phyloP scores from a whole-genome alignment of 2,797 vertebrate genomes.

The Nannoperca obscura region DNA sequence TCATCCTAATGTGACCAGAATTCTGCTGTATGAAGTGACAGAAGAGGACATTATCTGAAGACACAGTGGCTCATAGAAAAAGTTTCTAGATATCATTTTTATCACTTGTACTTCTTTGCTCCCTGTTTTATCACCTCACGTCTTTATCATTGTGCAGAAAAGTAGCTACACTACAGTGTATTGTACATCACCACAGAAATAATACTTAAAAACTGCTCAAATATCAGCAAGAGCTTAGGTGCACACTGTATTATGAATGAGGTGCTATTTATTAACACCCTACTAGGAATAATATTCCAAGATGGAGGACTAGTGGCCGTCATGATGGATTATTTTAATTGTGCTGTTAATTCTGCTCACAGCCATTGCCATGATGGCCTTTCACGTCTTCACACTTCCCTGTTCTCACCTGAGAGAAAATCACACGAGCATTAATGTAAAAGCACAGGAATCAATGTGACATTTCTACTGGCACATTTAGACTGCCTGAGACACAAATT shows the following conservation, averaged over 20 bases:
- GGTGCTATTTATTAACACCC: constrained; percentile 57
- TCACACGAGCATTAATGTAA: constrained; percentile 61
- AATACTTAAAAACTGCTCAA: constrained; percentile 39
- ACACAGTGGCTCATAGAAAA: constrained; percentile 35
- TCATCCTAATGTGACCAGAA: constrained; percentile 9
- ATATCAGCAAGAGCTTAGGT: constrained; percentile 29
- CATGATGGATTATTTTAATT: constrained; percentile 48
- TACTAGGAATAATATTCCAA: constrained; percentile 32
- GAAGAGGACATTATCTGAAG: constrained; percentile 19
- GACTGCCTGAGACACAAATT: constrained; percentile 30
- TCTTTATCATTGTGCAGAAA: constrained; percentile 32
- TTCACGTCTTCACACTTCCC: constrained; percentile 64
- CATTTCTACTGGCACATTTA: constrained; percentile 66
- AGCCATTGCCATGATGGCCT: constrained; percentile 53
- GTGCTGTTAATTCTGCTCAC: constrained; percentile 57
- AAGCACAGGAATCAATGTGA: constrained; percentile 64
- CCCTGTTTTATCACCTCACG: constrained; percentile 37
- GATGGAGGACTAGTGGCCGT: constrained; percentile 35
- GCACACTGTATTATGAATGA: constrained; percentile 44
- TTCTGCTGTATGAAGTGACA: constrained; percentile 22
- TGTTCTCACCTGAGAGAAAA: constrained; percentile 64
- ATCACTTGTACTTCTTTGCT: constrained; percentile 27
- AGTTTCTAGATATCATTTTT: constrained; percentile 20
- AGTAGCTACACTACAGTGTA: constrained; percentile 15
- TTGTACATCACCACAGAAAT: constrained; percentile 27